phyloP scores from a whole-genome alignment of 2,797 vertebrate species.

The Alca torda region DNA sequence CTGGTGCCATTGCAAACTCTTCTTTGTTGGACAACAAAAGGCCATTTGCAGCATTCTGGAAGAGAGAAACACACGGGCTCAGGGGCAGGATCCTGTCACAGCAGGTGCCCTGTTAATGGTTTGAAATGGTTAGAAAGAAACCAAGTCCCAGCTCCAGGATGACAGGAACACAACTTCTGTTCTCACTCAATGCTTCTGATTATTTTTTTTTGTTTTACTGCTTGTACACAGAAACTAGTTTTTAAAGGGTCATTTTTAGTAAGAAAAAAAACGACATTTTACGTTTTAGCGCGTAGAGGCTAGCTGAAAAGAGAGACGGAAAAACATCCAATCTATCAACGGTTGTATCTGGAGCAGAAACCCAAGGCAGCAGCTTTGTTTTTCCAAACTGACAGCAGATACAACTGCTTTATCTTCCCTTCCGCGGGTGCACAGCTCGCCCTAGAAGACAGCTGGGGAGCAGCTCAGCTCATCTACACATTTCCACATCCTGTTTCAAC shows the following conservation, averaged over 20 bases:
- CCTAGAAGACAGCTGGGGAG: not conserved
- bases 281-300: rapidly evolving
- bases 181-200: not conserved
- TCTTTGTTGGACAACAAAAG: conserved; percentile 6
- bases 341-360: not conserved
- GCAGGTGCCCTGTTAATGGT: rapidly evolving
- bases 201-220: not conserved
- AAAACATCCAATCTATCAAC: not conserved
- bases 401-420: not conserved
- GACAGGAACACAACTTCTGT: not conserved
- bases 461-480: not conserved
- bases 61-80: not conserved
- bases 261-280: not conserved
- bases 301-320: not conserved
- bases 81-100: rapidly evolving
- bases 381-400: not conserved
- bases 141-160: not conserved
- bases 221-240: not conserved
- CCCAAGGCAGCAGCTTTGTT: not conserved
- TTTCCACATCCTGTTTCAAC: not conserved
- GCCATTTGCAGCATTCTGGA: conserved; percentile 55
- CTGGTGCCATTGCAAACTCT: conserved; percentile 10
- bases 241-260: not conserved
- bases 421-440: not conserved
- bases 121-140: not conserved